A percentile compares a stretch with the other conserved stretches of the same genome.
Conservation (phyloP, 2,113 vertebrate genomes). For the Epinephelus lanceolatus region DNA sequence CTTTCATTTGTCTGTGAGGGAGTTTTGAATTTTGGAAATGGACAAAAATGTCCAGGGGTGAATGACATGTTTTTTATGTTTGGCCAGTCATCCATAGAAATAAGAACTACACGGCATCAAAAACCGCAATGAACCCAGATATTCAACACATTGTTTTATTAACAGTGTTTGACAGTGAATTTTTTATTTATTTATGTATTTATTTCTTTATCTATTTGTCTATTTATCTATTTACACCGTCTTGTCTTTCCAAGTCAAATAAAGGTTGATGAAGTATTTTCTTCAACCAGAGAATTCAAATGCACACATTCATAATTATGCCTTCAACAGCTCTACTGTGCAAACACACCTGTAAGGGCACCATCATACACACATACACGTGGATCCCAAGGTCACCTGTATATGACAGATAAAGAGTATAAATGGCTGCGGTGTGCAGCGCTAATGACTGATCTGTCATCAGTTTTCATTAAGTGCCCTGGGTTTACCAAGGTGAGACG, state of each 20-base stretch:
- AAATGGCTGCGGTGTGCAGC: conserved; percentile 57
- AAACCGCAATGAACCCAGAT: no score
- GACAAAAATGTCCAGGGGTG: no score
- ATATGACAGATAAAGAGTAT: conserved; percentile 51
- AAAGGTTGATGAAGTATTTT: background rate
- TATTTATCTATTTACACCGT: background rate
- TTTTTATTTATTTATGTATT: no score
- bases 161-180: no score
- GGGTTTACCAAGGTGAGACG: conserved; percentile 58
- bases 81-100: background rate
- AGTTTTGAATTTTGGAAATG: no score
- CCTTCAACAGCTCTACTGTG: conserved; percentile 20
- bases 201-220: no score
- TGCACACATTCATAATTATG: background rate
- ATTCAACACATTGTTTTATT: no score
- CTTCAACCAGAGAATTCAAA: background rate
- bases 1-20: no score
- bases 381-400: conserved; percentile 67
- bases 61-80: background rate
- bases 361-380: conserved; percentile 23
- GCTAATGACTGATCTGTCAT: conserved; percentile 75
- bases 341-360: conserved; percentile 45
- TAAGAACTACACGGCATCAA: background rate
- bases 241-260: background rate
- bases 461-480: conserved; percentile 74